A percentile compares a stretch with the other conserved stretches of the same genome.
phyloP scores from a whole-genome alignment of 2,113 vertebrate species.

The Sinocyclocheilus anshuiensis region DNA sequence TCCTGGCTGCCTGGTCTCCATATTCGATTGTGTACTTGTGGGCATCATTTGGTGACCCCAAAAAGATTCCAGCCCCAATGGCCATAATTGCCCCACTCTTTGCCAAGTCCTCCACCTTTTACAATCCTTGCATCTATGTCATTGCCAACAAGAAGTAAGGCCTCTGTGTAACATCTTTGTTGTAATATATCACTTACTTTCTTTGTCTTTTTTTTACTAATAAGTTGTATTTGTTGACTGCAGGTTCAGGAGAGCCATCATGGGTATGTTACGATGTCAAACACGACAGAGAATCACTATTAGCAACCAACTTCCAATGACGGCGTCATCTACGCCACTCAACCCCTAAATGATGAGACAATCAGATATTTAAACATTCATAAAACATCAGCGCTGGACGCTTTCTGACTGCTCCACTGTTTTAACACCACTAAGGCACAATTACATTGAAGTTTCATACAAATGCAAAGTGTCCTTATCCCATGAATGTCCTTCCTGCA shows the following conservation, averaged over 20 bases:
- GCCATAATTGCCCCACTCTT: conserved; percentile 95
- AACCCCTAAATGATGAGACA: conserved; percentile 63
- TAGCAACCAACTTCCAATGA: conserved; percentile 83
- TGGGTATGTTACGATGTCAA: conserved; percentile 89
- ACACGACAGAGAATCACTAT: conserved; percentile 82
- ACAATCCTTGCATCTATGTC: conserved; percentile 97
- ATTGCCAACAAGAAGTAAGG: conserved; percentile 94
- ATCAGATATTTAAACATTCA: neutral
- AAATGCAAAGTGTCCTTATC: neutral
- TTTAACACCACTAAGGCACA: neutral
- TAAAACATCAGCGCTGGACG: conserved; percentile 40
- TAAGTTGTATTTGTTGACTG: conserved; percentile 12
- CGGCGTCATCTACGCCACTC: conserved; percentile 65
- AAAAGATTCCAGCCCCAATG: conserved; percentile 87
- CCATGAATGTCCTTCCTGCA: neutral
- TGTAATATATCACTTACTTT: neutral
- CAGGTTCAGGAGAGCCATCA: conserved; percentile 91
- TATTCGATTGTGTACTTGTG: conserved; percentile 95
- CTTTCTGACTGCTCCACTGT: conserved; percentile 6
- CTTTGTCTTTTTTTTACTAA: neutral
- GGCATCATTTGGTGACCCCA: conserved; percentile 92
- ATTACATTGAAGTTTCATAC: neutral
- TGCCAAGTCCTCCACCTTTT: conserved; percentile 92
- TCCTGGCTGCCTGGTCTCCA: conserved; percentile 95
- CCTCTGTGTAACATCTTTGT: neutral